Percentiles rank a stretch among this genome's conserved stretches.
phyloP scores from a whole-genome alignment of 2,113 vertebrate species.

The Lophura nycthemera region DNA sequence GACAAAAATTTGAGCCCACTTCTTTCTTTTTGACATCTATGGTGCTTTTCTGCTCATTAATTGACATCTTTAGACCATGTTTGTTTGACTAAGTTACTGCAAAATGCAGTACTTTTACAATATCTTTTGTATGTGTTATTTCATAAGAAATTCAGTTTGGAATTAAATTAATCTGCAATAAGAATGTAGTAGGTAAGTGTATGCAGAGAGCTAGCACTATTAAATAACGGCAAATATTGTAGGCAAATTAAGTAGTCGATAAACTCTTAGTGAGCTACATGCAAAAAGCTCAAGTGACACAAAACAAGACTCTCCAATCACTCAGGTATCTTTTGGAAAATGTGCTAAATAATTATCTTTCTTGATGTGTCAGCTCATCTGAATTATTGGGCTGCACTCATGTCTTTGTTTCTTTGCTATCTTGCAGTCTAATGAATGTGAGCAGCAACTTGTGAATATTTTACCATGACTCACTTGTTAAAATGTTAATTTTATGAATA shows the following conservation, averaged over 20 bases:
- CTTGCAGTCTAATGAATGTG: not conserved
- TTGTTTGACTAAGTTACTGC: not conserved
- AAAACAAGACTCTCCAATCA: not conserved
- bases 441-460: not conserved
- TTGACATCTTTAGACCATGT: not conserved
- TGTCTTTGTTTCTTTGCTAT: not conserved
- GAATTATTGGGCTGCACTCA: not conserved
- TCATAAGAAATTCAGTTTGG: not conserved
- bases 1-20: not conserved
- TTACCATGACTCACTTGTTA: not conserved
- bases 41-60: not conserved
- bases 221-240: not conserved
- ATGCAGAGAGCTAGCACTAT: not conserved
- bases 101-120: not conserved
- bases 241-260: not conserved
- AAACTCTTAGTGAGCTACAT: not conserved
- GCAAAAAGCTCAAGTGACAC: not conserved
- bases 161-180: not conserved
- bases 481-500: not conserved
- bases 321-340: not conserved
- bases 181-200: not conserved
- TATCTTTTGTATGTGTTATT: not conserved
- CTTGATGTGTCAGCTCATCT: not conserved
- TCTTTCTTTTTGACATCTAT: not conserved
- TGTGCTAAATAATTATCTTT: not conserved